Percentiles rank a stretch among this genome's conserved stretches.
Conservation (phyloP, 2,797 vertebrate species). For the Gymnopithys bicolor region DNA sequence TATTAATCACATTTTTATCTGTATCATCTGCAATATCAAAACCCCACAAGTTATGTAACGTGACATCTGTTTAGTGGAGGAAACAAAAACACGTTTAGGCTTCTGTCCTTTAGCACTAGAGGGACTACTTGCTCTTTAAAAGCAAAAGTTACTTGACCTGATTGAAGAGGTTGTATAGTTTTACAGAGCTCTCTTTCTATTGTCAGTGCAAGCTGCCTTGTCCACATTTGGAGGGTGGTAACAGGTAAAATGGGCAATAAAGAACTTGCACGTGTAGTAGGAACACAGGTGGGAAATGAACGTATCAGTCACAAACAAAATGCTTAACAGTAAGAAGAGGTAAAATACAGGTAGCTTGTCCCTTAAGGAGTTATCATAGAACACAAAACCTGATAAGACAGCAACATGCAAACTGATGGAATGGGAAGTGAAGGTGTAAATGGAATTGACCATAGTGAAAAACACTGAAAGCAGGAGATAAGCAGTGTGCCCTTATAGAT, state of each 20-base stretch:
- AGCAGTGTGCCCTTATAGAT: not conserved
- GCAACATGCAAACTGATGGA: fast-evolving
- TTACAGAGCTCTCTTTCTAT: not conserved
- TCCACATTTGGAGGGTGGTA: not conserved
- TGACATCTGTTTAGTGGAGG: not conserved
- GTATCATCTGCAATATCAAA: not conserved
- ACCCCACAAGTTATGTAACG: not conserved
- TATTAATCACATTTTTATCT: not conserved
- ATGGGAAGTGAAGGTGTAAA: not conserved
- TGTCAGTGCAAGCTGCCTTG: not conserved
- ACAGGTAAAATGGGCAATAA: not conserved
- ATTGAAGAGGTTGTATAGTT: not conserved
- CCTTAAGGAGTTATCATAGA: not conserved
- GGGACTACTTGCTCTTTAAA: not conserved
- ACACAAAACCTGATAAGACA: not conserved
- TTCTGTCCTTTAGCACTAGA: not conserved
- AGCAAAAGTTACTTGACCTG: not conserved
- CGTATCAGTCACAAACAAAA: not conserved
- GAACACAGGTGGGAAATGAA: not conserved
- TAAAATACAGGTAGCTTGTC: not conserved
- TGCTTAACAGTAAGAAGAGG: not conserved
- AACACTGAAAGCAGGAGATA: not conserved
- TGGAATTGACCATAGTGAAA: not conserved
- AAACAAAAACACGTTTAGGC: not conserved
- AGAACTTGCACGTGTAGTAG: not conserved